Conservation (phyloP, 2,888 invertebrate genomes). For the Noctua janthe region DNA sequence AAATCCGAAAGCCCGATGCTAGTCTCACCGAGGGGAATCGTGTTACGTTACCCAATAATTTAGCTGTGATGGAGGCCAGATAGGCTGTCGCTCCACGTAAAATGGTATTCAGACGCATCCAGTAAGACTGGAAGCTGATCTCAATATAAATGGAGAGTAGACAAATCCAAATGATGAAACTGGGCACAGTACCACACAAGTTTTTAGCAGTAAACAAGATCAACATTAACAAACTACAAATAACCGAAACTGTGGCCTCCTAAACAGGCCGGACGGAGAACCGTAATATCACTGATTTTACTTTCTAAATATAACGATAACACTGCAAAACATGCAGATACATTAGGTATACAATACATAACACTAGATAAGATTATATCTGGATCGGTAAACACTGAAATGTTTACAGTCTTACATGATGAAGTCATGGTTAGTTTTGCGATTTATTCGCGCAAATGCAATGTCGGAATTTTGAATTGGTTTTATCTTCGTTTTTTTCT, state of each 20-base stretch:
- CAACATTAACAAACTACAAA: background rate
- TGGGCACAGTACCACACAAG: background rate
- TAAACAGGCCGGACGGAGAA: background rate
- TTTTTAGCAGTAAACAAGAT: background rate
- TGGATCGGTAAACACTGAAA: constrained; percentile 26
- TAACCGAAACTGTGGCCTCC: background rate
- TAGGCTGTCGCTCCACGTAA: background rate
- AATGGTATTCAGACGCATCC: background rate
- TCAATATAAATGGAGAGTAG: background rate
- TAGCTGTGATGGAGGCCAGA: background rate
- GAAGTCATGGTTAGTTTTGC: constrained; percentile 4
- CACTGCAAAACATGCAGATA: background rate
- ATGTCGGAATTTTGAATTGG: background rate
- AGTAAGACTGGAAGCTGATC: background rate
- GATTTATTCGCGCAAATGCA: constrained; percentile 1
- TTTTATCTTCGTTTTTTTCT: background rate
- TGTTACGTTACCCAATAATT: background rate
- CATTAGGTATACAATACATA: background rate
- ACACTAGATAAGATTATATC: constrained; percentile 22
- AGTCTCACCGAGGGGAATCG: background rate
- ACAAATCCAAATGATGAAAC: background rate
- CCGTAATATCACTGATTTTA: constrained; percentile 8
- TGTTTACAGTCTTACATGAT: constrained; percentile 13
- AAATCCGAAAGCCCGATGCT: background rate
- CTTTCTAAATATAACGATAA: constrained; percentile 33